Conservation (phyloP, 2,888 invertebrate species). For the Chromoteleia sp. region DNA sequence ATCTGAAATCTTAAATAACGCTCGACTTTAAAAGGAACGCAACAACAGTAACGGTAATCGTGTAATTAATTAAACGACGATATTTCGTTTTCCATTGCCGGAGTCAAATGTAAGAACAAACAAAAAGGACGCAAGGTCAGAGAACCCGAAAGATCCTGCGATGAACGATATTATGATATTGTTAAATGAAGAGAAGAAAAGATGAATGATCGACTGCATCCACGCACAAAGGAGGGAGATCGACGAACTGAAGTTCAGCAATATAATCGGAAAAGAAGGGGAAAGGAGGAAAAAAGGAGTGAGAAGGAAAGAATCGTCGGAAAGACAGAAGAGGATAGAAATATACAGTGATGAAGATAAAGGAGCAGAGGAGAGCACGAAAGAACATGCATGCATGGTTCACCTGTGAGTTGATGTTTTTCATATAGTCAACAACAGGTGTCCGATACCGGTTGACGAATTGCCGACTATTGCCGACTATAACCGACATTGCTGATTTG, state of each 20-base stretch:
- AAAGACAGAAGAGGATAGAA: constrained; percentile 39
- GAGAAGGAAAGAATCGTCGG: constrained; percentile 29
- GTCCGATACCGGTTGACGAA: constrained; percentile 66
- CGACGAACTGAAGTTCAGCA: constrained; percentile 59
- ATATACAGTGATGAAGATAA: constrained; percentile 38
- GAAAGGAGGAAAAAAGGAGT: constrained; percentile 32
- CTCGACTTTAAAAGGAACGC: constrained; percentile 29
- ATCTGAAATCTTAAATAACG: constrained; percentile 22
- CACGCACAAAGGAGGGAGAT: constrained; percentile 61
- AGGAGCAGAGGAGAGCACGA: constrained; percentile 49
- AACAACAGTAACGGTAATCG: constrained; percentile 54
- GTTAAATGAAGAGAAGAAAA: constrained; percentile 62
- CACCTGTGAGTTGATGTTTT: constrained; percentile 54
- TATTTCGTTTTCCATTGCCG: constrained; percentile 40
- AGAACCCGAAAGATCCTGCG: constrained; percentile 54
- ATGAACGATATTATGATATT: constrained; percentile 66
- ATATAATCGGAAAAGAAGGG: constrained; percentile 56
- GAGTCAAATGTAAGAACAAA: constrained; percentile 21
- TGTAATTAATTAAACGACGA: constrained; percentile 51
- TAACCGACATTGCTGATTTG: constrained; percentile 7
- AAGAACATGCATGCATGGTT: constrained; percentile 56
- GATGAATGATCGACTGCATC: constrained; percentile 68
- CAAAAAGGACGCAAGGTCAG: constrained; percentile 61
- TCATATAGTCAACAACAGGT: constrained; percentile 65
- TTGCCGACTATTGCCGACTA: constrained; percentile 39